Base-by-base conservation (phyloP, 2,888 invertebrate species). In the Dioctria rufipes region DNA sequence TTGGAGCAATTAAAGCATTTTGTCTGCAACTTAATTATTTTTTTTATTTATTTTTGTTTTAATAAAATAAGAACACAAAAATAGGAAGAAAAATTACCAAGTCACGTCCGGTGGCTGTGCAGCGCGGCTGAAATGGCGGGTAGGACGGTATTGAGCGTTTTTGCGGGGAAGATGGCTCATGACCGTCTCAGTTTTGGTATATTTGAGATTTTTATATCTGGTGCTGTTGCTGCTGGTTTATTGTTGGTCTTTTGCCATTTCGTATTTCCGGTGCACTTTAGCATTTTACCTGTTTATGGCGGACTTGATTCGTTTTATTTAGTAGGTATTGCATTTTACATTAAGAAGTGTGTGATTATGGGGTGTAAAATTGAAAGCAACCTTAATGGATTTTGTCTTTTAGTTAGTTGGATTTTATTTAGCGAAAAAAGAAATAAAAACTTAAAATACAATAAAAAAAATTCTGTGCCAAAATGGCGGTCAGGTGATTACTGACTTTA, bases 261-360 rank as follows among this genome's bases (percentile, higher is more conserved):
- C 8, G 67, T 67, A 46, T 46, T 67, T 67, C 67, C 67, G 67
- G 67, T 67, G 67, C 67, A 67, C 67, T 67, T 67, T 67, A 67
- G 67, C 67, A 43, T 67, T 67, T 65, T 65, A 65, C 65, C 65
- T 67, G 67, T 67, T 13, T 43, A 5, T 46, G 46, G 67, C 67
- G 42, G 9, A 67, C 5, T 4, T 67, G 43, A 67, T 43, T 43
- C 4, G 49, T 67, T 25, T 42, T 67, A 67, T 67, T 67, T 67
- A 67, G 43, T 46, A 25, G 25, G 25, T 25, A 25, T 25, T 66
- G 66, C 66, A 43, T 66, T 66, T 66, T n/a, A n/a, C 43, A 66
- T 66, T 66, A 11, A 8, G 46, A 46, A 46, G 46, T 8, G 46
- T 46, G 46, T 46, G 46, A 25, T 25, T 25, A 25, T 25, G 25